phyloP scores from a whole-genome alignment of 2,113 vertebrate species.

The Chionodraco myersi region DNA sequence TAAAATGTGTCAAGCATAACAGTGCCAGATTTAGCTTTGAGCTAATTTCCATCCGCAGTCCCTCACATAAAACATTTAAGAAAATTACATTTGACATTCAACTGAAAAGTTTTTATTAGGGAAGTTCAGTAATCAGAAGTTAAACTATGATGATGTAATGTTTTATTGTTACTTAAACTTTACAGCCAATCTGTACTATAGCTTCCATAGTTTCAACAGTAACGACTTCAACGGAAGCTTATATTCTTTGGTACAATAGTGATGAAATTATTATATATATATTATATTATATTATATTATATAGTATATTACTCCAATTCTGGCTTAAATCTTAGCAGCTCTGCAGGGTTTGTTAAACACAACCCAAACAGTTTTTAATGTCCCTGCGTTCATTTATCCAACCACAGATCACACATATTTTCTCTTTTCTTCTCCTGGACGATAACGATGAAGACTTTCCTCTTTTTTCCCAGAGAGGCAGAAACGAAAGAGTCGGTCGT shows the following conservation, averaged over 20 bases:
- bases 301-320: no score
- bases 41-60: no score
- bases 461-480: constrained; percentile 8
- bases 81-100: no score
- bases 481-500: constrained; percentile 18
- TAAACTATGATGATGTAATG: not conserved
- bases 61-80: no score
- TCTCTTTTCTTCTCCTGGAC: not conserved
- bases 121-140: not conserved
- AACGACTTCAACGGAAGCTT: not conserved
- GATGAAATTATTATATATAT: not conserved
- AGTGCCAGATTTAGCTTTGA: no score
- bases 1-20: no score
- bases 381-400: not conserved
- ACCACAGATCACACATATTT: not conserved
- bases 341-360: not conserved
- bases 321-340: not conserved
- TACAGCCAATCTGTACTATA: not conserved
- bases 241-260: not conserved
- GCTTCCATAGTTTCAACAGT: not conserved
- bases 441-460: not conserved
- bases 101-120: not conserved
- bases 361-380: not conserved
- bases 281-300: no score
- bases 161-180: no score